These are phyloP conservation scores for Sialis fuliginosa DNA, from an alignment of 2,888 invertebrate genomes.

Conservation along the genomic window DNA sequence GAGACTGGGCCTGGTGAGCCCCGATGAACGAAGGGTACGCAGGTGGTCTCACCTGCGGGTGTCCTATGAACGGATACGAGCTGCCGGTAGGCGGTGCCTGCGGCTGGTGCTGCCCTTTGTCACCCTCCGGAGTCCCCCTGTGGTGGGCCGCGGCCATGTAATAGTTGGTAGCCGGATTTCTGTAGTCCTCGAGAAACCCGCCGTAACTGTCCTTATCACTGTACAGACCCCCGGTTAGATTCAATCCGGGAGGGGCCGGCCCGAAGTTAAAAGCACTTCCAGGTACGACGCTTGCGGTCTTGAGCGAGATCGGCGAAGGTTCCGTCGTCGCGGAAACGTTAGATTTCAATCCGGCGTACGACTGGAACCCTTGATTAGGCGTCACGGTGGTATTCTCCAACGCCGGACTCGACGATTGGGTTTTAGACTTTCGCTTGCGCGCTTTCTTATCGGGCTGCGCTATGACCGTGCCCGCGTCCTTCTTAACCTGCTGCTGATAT, in stretches of 20 bases:
- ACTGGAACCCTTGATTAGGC: constrained; percentile 33
- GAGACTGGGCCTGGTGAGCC: constrained; percentile 25
- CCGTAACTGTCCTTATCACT: constrained; percentile 46
- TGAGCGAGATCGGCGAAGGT: constrained; percentile 36
- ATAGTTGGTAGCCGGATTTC: constrained; percentile 42
- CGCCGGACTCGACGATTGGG: constrained; percentile 12
- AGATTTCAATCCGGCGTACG: constrained; percentile 36
- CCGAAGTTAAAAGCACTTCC: constrained; percentile 77
- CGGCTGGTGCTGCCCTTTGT: constrained; percentile 27
- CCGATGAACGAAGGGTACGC: constrained; percentile 39
- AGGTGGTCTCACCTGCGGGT: constrained; percentile 36
- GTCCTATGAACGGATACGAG: constrained; percentile 17
- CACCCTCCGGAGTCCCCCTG: constrained; percentile 22
- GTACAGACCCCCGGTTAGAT: constrained; percentile 35
- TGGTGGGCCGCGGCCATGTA: constrained; percentile 27
- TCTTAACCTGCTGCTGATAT: constrained; percentile 1
- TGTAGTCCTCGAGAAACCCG: constrained; percentile 50
- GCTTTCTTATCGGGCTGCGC: constrained; percentile 10
- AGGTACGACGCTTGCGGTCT: constrained; percentile 55
- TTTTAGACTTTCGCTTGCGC: constrained; percentile 13
- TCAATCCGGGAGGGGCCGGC: constrained; percentile 40
- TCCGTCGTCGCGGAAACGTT: constrained; percentile 17
- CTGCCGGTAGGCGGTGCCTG: constrained; percentile 29
- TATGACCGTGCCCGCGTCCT: constrained; percentile 6
- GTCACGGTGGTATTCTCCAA: constrained; percentile 16